Percentiles rank a stretch among this genome's conserved stretches.
Conservation (phyloP, 2,797 vertebrate species). For the Coendou prehensilis region DNA sequence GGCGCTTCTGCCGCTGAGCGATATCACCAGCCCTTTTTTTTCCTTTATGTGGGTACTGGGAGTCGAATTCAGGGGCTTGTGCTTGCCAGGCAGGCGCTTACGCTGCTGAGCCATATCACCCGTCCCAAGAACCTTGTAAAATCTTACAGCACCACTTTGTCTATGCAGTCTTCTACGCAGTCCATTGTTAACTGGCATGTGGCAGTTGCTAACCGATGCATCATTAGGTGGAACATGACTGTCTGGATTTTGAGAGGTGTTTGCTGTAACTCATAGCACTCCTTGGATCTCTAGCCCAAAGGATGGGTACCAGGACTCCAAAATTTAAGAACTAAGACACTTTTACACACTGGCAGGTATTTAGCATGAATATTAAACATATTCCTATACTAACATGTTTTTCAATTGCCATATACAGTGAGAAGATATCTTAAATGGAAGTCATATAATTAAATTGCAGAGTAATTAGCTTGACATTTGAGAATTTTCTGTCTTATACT, state of each 20-base stretch:
- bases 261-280: background rate
- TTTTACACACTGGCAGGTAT: background rate
- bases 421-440: background rate
- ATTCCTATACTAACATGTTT: background rate
- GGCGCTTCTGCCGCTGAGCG: no score
- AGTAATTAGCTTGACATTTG: slow-evolving; percentile 43
- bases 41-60: no score
- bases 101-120: no score
- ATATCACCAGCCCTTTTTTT: no score
- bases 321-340: slow-evolving; percentile 36
- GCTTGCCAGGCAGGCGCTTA: no score
- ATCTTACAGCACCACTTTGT: background rate
- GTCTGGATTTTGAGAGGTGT: slow-evolving; percentile 42
- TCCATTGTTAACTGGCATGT: background rate
- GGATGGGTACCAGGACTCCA: background rate
- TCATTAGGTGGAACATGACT: background rate
- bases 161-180: background rate
- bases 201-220: background rate
- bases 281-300: background rate
- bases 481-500: background rate
- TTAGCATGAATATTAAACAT: slow-evolving; percentile 27
- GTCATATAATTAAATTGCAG: slow-evolving; percentile 35
- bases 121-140: background rate
- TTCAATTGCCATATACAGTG: background rate
- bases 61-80: no score